These are phyloP conservation scores for Gymnosoma rotundatum DNA, from an alignment of 2,888 invertebrate genomes.

Conservation along the genomic window DNA sequence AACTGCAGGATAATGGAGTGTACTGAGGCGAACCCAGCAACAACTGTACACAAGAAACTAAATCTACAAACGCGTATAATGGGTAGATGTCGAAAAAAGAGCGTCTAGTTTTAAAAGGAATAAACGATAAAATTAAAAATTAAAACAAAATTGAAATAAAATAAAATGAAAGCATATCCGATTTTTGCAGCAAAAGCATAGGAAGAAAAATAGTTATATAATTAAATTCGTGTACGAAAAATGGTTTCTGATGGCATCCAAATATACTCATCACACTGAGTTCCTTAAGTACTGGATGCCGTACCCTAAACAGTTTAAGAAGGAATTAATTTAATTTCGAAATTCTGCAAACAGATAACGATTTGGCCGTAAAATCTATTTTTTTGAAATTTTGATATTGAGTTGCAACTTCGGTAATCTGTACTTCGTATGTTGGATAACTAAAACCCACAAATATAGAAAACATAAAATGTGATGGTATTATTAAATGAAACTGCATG, in stretches of 20 bases:
- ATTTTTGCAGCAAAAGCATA: background rate
- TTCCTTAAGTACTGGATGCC: too few relatives aligned
- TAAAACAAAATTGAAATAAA: background rate
- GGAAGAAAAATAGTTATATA: slow-evolving; percentile 8
- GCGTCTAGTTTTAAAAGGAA: slow-evolving; percentile 10
- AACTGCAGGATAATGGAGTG: slow-evolving; percentile 78
- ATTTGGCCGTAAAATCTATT: too few relatives aligned
- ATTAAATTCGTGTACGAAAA: background rate
- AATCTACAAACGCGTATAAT: slow-evolving; percentile 24
- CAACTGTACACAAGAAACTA: slow-evolving; percentile 51
- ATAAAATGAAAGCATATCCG: slow-evolving; percentile 8
- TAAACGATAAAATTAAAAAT: background rate
- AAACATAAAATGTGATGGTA: too few relatives aligned
- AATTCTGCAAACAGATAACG: too few relatives aligned
- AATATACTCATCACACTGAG: background rate
- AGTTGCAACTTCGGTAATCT: too few relatives aligned
- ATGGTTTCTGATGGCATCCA: background rate
- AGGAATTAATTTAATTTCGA: too few relatives aligned
- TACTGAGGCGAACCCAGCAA: slow-evolving; percentile 75
- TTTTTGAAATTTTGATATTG: too few relatives aligned
- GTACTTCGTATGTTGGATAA: too few relatives aligned
- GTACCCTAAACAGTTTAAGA: too few relatives aligned
- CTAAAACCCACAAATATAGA: too few relatives aligned
- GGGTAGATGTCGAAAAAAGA: slow-evolving; percentile 19
- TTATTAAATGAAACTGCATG: too few relatives aligned